Evolutionary conservation across 2,797 vertebrate species (phyloP).

Genomic region (Bradypodion ventrale): DNA sequence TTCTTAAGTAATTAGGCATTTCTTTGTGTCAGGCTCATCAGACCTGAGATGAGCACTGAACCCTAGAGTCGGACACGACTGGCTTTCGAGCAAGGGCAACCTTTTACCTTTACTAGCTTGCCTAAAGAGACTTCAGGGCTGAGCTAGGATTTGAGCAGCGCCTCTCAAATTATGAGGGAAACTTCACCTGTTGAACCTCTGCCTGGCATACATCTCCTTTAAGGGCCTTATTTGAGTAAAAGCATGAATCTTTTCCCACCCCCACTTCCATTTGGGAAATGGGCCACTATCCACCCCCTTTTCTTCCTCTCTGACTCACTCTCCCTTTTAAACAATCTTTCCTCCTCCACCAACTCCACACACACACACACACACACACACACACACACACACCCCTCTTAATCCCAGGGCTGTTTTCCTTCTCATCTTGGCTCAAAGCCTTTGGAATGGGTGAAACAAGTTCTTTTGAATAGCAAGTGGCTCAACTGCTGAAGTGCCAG

Average conservation of each 20-base stretch:
- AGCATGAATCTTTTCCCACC: neutral
- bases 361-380: no score
- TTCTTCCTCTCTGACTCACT: constrained; percentile 28
- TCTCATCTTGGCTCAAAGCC: neutral
- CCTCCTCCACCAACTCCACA: no score
- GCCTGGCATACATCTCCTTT: neutral
- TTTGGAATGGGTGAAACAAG: constrained; percentile 1
- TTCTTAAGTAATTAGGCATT: no score
- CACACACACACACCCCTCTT: no score
- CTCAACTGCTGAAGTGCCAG: no score
- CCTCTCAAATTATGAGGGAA: no score
- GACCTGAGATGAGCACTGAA: no score
- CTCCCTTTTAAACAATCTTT: neutral
- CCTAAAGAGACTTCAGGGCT: neutral
- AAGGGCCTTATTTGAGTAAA: neutral
- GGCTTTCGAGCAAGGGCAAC: no score
- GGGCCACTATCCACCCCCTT: neutral
- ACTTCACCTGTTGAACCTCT: neutral
- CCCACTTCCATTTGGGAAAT: neutral
- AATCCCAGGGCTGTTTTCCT: neutral
- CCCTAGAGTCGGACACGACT: no score
- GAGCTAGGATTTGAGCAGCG: neutral
- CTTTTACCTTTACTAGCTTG: no score
- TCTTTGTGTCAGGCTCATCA: no score
- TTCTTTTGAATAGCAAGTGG: neutral